These are phyloP conservation scores for Lasius platythorax DNA, from an alignment of 2,888 invertebrate genomes.

Conservation along the genomic window DNA sequence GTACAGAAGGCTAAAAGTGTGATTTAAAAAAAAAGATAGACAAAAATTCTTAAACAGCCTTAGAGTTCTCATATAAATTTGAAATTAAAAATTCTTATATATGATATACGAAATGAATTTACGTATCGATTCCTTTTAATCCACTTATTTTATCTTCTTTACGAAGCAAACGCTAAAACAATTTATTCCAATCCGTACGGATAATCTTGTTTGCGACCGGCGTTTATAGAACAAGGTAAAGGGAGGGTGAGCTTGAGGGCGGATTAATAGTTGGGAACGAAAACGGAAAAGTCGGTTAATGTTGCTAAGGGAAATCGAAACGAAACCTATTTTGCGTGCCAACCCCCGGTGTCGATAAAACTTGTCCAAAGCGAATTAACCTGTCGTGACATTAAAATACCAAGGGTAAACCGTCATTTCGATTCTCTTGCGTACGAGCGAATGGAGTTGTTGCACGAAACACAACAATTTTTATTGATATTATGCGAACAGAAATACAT, in stretches of 20 bases:
- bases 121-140: neutral
- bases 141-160: neutral
- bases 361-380: neutral
- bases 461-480: neutral
- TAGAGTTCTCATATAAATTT: neutral
- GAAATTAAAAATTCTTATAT: neutral
- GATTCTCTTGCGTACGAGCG: neutral
- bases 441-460: neutral
- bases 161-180: neutral
- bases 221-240: neutral
- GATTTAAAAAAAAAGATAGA: neutral
- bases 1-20: neutral
- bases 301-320: neutral
- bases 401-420: neutral
- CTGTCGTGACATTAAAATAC: conserved; percentile 5
- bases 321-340: neutral
- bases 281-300: neutral
- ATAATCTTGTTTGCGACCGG: neutral
- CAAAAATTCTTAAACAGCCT: neutral
- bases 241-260: neutral
- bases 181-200: neutral
- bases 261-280: neutral
- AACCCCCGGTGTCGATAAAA: neutral
- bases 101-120: neutral
- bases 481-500: neutral